Base-by-base conservation (phyloP, 2,888 invertebrate genomes). In the Cephus rjabovi region DNA sequence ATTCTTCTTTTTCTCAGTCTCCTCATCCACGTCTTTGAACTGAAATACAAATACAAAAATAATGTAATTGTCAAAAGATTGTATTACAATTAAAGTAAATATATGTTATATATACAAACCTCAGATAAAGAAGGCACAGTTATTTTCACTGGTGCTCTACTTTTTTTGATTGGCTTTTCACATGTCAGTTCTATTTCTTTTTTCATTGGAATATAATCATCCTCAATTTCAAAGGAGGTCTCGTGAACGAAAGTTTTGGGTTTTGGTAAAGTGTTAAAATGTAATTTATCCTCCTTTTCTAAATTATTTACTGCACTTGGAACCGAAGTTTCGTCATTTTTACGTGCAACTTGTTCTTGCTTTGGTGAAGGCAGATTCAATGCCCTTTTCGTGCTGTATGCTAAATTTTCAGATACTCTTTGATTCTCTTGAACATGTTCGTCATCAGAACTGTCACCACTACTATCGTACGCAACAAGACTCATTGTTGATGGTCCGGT, bases 61-160 rank as follows among this genome's bases (percentile, higher is more conserved):
- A 6, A 56, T 9, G 23, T 12, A 37, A 74, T 11, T 12, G 74
- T 34, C 33, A 56, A 30, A 68, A 31, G 40, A 78, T 70, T 37
- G 6, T 69, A 34, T 23, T 71, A 30, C 34, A 79, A 79, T 77
- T 15, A 73, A n/a, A 56, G 35, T 30, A 68, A 81, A 40, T 12
- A 15, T n/a, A 33, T 12, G 68, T 71, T 15, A 3, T 31, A 4
- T 31, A 4, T 31, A 79, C 86, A 91, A 91, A 94, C 95, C 89
- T 95, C 94, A 83, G 93, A 93, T 6, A 96, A 91, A 1, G 95
- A 95, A 1, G 96, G 96, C 75, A 96, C 94, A 71, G 93, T 93
- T 82, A 96, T 96, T 90, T 94, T 94, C 0, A 95, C 94, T 78
- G 94, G 90, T 70, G 93, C 82, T 92, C 93, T 91, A 23, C 87